phyloP scores from a whole-genome alignment of 2,888 invertebrate genomes.

The Mythimna lalbum region DNA sequence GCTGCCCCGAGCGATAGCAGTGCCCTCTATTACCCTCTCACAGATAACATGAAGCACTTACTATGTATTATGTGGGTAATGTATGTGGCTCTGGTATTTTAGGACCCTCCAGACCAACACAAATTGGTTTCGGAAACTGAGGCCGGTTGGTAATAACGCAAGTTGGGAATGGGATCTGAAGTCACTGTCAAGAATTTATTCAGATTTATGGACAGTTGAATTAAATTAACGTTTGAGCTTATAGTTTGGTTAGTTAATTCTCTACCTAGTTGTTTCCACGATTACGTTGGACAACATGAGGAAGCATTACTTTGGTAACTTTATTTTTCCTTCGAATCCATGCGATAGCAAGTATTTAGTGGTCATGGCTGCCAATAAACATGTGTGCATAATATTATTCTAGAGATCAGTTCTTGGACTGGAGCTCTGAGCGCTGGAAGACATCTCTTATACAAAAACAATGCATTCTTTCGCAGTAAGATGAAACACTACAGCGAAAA shows the following conservation, averaged over 20 bases:
- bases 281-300: background rate
- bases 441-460: conserved; percentile 12
- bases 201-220: conserved; percentile 15
- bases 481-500: conserved; percentile 15
- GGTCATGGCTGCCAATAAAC: background rate
- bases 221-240: conserved; percentile 10
- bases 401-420: background rate
- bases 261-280: background rate
- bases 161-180: conserved; percentile 13
- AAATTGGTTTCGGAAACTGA: conserved; percentile 46
- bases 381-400: conserved; percentile 3
- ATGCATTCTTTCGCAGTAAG: conserved; percentile 25
- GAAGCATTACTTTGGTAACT: no score
- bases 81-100: conserved; percentile 59
- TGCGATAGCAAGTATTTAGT: background rate
- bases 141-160: conserved; percentile 7
- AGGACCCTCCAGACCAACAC: conserved; percentile 25
- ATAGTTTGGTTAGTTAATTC: conserved; percentile 5
- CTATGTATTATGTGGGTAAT: conserved; percentile 63
- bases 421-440: background rate
- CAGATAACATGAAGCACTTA: conserved; percentile 65
- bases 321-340: background rate
- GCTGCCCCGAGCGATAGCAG: conserved; percentile 62
- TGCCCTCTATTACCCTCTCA: conserved; percentile 62
- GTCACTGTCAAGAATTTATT: conserved; percentile 34